Percentiles rank a stretch among this genome's conserved stretches.
phyloP scores from a whole-genome alignment of 2,888 invertebrate genomes.

The Drosophila bunnanda region DNA sequence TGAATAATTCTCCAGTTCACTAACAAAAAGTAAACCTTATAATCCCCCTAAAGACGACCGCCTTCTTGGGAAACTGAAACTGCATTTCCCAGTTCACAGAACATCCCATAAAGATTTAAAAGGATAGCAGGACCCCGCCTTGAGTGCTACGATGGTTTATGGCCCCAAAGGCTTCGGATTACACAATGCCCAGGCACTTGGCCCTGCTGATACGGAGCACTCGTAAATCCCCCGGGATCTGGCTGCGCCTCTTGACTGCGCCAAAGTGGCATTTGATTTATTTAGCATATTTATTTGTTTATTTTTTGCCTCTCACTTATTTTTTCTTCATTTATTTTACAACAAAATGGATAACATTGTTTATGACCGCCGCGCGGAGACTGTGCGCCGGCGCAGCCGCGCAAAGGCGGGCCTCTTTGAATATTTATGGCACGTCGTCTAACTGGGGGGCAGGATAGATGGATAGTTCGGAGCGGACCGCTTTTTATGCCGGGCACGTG shows the following conservation, averaged over 20 bases:
- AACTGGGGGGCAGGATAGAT: conserved; percentile 36
- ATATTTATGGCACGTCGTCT: conserved; percentile 71
- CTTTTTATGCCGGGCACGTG: conserved; percentile 66
- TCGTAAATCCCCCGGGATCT: conserved; percentile 29
- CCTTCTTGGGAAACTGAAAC: background rate
- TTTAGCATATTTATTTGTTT: conserved; percentile 52
- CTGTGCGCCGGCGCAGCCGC: conserved; percentile 39
- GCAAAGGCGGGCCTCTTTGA: conserved; percentile 43
- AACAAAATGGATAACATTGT: conserved; percentile 43
- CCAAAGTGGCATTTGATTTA: conserved; percentile 51
- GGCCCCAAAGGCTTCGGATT: conserved; percentile 65
- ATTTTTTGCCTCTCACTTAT: conserved; percentile 10
- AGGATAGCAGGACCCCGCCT: conserved; percentile 11
- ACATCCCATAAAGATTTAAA: conserved; percentile 21
- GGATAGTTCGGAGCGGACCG: conserved; percentile 37
- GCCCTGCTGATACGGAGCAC: conserved; percentile 4
- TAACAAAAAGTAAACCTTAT: background rate
- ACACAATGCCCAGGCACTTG: conserved; percentile 49
- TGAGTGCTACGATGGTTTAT: conserved; percentile 52
- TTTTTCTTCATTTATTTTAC: conserved; percentile 7
- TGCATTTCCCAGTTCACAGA: background rate
- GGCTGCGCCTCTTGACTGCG: conserved; percentile 20
- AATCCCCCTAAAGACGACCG: background rate
- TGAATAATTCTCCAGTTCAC: too few relatives aligned
- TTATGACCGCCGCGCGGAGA: conserved; percentile 45